A percentile compares a stretch with the other conserved stretches of the same genome.
Evolutionary conservation across 2,113 vertebrate genomes (phyloP).

Genomic region (Myodes glareolus): DNA sequence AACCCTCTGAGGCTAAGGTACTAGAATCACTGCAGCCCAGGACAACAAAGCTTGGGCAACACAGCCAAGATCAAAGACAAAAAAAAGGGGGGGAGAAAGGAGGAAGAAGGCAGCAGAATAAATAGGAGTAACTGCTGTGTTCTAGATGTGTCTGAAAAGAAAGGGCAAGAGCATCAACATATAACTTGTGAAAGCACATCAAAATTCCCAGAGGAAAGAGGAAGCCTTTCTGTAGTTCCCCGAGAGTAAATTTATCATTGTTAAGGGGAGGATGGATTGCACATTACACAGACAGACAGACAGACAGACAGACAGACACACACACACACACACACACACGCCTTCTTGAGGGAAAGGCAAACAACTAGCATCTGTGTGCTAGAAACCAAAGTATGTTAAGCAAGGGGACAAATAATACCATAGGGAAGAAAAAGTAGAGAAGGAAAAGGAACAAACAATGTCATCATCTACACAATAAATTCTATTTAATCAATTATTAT

Average conservation of each 20-base stretch:
- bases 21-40: neutral
- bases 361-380: neutral
- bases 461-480: slow-evolving; percentile 7
- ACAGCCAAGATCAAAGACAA: neutral
- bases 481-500: neutral
- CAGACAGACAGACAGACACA: neutral
- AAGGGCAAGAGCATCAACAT: neutral
- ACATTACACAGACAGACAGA: neutral
- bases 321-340: neutral
- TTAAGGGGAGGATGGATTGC: neutral
- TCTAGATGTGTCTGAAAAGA: neutral
- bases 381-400: neutral
- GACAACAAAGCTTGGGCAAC: neutral
- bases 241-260: neutral
- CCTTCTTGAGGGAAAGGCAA: neutral
- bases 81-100: too few relatives aligned
- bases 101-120: neutral
- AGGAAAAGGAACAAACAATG: neutral
- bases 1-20: neutral
- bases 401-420: neutral
- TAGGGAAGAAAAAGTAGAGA: neutral
- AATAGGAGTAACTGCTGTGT: neutral
- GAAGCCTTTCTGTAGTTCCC: neutral
- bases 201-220: slow-evolving; percentile 19
- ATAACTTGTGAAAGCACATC: neutral